A percentile compares a stretch with the other conserved stretches of the same genome.
Conservation (phyloP, 2,888 invertebrate species). For the Phlogophora meticulosa region DNA sequence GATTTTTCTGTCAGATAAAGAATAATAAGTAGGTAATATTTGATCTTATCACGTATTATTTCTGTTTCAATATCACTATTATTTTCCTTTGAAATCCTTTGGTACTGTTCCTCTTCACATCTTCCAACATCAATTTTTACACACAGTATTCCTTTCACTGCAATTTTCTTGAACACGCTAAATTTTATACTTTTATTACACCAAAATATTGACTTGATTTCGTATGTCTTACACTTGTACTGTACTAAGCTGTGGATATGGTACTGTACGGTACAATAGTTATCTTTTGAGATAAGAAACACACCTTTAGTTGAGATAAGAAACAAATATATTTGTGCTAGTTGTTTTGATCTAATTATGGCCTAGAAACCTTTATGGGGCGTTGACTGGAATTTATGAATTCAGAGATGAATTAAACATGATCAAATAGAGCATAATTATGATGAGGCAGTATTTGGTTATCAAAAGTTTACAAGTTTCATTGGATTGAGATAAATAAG, state of each 20-base stretch:
- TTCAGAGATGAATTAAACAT: conserved; percentile 1
- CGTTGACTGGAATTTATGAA: conserved; percentile 48
- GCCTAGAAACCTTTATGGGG: conserved; percentile 60
- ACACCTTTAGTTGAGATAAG: conserved; percentile 79
- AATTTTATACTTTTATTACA: conserved; percentile 17
- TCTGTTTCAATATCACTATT: not conserved
- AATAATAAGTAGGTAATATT: conserved; percentile 41
- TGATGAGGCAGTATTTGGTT: not conserved
- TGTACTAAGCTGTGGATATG: conserved; percentile 21
- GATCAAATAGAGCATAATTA: not conserved
- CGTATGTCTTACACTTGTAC: conserved; percentile 19
- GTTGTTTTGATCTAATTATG: conserved; percentile 62
- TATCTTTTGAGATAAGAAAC: conserved; percentile 78
- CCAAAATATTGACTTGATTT: conserved; percentile 44
- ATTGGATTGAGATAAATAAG: not conserved
- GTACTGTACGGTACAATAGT: conserved; percentile 53
- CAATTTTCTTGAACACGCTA: not conserved
- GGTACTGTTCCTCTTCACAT: not conserved
- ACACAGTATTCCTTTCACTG: not conserved
- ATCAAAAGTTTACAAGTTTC: not conserved
- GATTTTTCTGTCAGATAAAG: conserved; percentile 43
- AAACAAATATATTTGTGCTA: conserved; percentile 64
- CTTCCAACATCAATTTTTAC: not conserved
- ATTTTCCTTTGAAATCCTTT: conserved; percentile 3
- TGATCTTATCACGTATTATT: conserved; percentile 22